Percentiles rank a stretch among this genome's conserved stretches.
These are phyloP conservation scores for Boulengerochromis microlepis DNA, from an alignment of 2,113 vertebrate species.

Conservation along the genomic window DNA sequence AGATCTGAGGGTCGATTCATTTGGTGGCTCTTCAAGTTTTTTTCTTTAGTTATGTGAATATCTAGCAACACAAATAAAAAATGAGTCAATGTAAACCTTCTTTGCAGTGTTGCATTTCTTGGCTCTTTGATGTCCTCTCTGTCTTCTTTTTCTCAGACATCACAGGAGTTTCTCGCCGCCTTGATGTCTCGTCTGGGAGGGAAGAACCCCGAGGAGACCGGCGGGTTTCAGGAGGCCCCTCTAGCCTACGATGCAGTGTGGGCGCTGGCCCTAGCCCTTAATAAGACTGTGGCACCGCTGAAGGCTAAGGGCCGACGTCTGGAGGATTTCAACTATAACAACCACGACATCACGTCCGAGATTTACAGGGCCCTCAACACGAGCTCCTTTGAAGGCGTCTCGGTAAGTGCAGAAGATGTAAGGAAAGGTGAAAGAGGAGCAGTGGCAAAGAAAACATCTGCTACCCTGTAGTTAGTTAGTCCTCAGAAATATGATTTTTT, in stretches of 20 bases:
- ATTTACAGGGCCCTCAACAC: constrained; percentile 96
- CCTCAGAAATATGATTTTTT: neutral
- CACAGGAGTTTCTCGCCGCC: constrained; percentile 88
- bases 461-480: neutral
- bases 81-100: neutral
- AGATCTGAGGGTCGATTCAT: neutral
- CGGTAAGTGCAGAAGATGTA: constrained; percentile 71
- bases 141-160: constrained; percentile 72
- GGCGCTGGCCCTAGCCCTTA: constrained; percentile 90
- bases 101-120: neutral
- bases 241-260: constrained; percentile 93
- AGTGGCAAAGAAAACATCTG: neutral
- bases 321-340: constrained; percentile 97
- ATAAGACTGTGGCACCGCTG: constrained; percentile 86
- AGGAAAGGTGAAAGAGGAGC: neutral
- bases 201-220: constrained; percentile 87
- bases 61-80: neutral
- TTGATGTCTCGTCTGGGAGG: constrained; percentile 85
- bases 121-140: neutral
- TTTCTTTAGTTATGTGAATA: neutral
- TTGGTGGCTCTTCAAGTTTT: neutral
- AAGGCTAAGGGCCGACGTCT: constrained; percentile 79
- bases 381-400: constrained; percentile 91
- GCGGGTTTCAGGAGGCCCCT: constrained; percentile 91
- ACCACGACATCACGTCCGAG: constrained; percentile 88